Conservation (phyloP, 2,888 invertebrate genomes). For the Tinea trinotella region DNA sequence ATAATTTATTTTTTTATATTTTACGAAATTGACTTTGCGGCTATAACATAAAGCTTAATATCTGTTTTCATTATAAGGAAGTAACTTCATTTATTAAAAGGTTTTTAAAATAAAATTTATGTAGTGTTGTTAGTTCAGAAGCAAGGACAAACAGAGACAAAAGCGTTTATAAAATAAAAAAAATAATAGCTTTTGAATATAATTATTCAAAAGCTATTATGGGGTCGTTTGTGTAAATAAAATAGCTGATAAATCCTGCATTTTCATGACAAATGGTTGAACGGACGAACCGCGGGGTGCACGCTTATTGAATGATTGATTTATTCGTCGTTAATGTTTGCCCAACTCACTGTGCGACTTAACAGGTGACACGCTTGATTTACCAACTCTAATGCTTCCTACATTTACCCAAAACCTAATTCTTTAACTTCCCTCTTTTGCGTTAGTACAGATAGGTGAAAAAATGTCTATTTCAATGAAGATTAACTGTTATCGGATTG, state of each 20-base stretch:
- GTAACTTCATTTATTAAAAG: not conserved
- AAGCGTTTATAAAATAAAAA: not conserved
- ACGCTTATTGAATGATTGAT: conserved; percentile 66
- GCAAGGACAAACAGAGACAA: not conserved
- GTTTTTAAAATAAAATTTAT: no score
- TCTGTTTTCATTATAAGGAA: not conserved
- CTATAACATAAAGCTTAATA: not conserved
- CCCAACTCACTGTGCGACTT: conserved; percentile 5
- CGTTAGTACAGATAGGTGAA: conserved; percentile 22
- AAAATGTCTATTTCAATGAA: not conserved
- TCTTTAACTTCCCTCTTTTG: conserved; percentile 55
- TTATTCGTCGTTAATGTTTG: conserved; percentile 34
- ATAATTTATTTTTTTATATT: not conserved
- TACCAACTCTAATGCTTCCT: conserved; percentile 51
- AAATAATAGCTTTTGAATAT: not conserved
- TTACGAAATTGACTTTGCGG: conserved; percentile 1
- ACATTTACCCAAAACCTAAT: conserved; percentile 33
- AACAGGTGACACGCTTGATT: conserved; percentile 40
- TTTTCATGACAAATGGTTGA: conserved; percentile 52
- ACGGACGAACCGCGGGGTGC: conserved; percentile 28
- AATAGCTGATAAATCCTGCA: conserved; percentile 18
- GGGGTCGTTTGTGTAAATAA: not conserved
- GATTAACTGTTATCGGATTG: not conserved
- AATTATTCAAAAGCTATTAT: conserved; percentile 4
- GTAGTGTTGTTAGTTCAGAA: not conserved